Conservation (phyloP, 2,113 vertebrate species). For the Phaethon lepturus region DNA sequence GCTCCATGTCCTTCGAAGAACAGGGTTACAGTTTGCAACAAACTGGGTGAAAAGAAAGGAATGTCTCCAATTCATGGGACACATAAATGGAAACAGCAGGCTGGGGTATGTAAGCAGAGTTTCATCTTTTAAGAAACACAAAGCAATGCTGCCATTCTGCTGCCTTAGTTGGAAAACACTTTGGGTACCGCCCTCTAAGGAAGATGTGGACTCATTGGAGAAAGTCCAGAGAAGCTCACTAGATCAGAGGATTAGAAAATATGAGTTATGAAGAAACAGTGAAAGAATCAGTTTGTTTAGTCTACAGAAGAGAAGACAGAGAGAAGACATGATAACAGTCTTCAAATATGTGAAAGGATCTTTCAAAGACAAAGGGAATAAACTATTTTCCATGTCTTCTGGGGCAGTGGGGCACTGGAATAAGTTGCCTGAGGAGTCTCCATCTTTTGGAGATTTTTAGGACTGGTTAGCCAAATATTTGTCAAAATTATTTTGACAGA, state of each 20-base stretch:
- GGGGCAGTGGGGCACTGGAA: neutral
- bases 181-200: neutral
- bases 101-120: conserved; percentile 12
- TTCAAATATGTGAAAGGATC: conserved; percentile 50
- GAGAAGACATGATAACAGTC: conserved; percentile 51
- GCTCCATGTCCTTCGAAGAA: neutral
- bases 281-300: conserved; percentile 63
- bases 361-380: conserved; percentile 38
- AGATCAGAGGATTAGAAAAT: conserved; percentile 66
- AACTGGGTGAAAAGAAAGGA: neutral
- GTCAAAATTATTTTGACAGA: neutral
- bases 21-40: neutral
- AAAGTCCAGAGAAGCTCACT: conserved; percentile 54
- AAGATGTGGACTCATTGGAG: conserved; percentile 38
- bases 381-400: conserved; percentile 10
- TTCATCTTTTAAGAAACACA: neutral
- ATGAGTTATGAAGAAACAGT: conserved; percentile 60
- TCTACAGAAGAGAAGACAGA: conserved; percentile 33
- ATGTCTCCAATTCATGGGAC: neutral
- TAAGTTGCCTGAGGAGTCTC: neutral
- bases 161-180: conserved; percentile 60
- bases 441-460: neutral
- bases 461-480: neutral
- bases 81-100: conserved; percentile 7
- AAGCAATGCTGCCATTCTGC: neutral